Conservation (phyloP, 2,888 invertebrate species). For the Erebia epiphron region DNA sequence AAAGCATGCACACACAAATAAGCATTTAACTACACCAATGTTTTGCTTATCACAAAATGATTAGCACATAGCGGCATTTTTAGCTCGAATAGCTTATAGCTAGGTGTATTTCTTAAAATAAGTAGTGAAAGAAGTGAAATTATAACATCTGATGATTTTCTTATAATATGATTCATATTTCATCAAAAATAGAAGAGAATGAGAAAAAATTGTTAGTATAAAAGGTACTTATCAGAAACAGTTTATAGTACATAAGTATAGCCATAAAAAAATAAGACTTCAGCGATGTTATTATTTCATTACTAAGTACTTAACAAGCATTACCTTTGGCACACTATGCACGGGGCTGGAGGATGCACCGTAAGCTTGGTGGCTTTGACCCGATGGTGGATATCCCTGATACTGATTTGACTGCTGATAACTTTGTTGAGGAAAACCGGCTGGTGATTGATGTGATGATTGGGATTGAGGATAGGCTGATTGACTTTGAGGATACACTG, state of each 20-base stretch:
- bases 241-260: too few species aligned
- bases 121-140: neutral
- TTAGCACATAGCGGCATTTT: slow-evolving; percentile 37
- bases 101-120: neutral
- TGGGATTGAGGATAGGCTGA: slow-evolving; percentile 40
- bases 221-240: too few species aligned
- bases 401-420: slow-evolving; percentile 55
- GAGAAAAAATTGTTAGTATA: too few species aligned
- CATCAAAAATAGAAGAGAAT: too few species aligned
- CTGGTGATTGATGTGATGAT: slow-evolving; percentile 35
- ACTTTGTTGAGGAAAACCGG: slow-evolving; percentile 39
- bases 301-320: slow-evolving; percentile 44
- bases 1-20: slow-evolving; percentile 26
- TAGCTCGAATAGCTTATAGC: slow-evolving; percentile 4
- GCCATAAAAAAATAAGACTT: neutral
- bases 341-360: slow-evolving; percentile 55
- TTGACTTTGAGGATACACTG: slow-evolving; percentile 34
- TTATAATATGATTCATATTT: too few species aligned
- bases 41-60: slow-evolving; percentile 68
- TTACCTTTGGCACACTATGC: slow-evolving; percentile 61
- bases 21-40: slow-evolving; percentile 41
- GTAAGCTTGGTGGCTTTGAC: slow-evolving; percentile 57
- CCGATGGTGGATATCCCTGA: slow-evolving; percentile 57
- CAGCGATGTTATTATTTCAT: neutral
- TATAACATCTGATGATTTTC: slow-evolving; percentile 4